phyloP scores from a whole-genome alignment of 2,113 vertebrate species.

The Arvicanthis niloticus region DNA sequence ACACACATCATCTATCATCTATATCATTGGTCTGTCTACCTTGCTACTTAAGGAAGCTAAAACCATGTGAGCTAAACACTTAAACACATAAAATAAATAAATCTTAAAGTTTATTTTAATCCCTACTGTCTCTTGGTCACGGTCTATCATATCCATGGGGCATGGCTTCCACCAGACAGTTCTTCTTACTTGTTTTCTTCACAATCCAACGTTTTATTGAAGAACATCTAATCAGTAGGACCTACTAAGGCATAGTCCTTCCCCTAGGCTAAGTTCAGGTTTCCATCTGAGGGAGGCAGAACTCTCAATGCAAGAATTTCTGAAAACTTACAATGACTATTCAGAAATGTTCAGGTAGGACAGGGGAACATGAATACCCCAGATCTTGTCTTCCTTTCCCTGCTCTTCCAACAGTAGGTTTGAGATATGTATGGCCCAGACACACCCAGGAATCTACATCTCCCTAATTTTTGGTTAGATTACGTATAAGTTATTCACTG shows the following conservation, averaged over 20 bases:
- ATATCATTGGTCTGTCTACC: not conserved
- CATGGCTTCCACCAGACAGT: not conserved
- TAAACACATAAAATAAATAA: not conserved
- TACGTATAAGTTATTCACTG: not conserved
- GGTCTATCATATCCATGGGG: not conserved
- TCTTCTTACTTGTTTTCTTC: slow-evolving; percentile 31
- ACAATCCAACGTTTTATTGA: not conserved
- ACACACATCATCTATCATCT: not conserved
- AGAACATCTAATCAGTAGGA: not conserved
- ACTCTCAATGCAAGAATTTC: not conserved
- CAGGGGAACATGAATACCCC: not conserved
- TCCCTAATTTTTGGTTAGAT: slow-evolving; percentile 26
- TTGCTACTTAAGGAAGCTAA: not conserved
- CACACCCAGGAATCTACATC: not conserved
- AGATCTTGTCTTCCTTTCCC: not conserved
- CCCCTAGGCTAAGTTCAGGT: not conserved
- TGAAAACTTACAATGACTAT: not conserved
- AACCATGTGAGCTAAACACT: not conserved
- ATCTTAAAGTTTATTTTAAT: not conserved
- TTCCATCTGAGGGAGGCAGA: not conserved
- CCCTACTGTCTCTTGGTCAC: not conserved
- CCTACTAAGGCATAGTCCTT: not conserved
- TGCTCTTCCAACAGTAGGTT: not conserved
- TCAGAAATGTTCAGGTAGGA: not conserved
- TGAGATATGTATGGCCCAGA: not conserved